Base-by-base conservation (phyloP, 2,888 invertebrate species). In the Muschampia plurimacula region DNA sequence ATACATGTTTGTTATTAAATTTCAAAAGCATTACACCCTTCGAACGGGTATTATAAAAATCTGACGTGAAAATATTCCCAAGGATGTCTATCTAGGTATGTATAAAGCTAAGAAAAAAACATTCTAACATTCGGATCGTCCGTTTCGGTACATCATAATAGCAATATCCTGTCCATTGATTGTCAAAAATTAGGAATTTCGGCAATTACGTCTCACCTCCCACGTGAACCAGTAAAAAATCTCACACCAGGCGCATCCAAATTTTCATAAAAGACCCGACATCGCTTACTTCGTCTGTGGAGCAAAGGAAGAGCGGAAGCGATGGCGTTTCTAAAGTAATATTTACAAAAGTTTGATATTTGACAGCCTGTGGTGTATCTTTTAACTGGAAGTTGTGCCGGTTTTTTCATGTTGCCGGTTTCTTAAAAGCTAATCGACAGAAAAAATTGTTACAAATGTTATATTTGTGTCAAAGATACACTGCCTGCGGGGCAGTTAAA, bases 161-260 rank as follows among this genome's bases (percentile, higher is more conserved):
- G 91, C 91, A 88, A 93, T 90, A 93, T 93, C 92, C 93, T 91
- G 92, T 88, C 92, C 91, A 91, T 90, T 91, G 92, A 93, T 93
- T 93, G 93, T 93, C 92, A 92, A 93, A 93, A 93, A 91, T 92
- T 91, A 87, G 92, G 92, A 92, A 93, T 93, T 91, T 93, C 91
- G 92, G 89, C 93, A 93, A 93, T 93, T 93, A 93, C 87, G 86
- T 87, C 90, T 86, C 91, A 90, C 93, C 93, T 93, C 93, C 93
- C 93, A 93, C 91, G 93, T 87, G 89, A 91, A 88, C 81, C 79
- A 76, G 77, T 77, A 82, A 88, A 91, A 92, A 84, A 87, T 85
- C 87, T 87, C 85, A 89, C 92, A 92, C 89, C 92, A 90, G 89
- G 87, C 86, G 85, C 89, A 89, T 90, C 89, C 86, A 89, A 89